Percentiles rank a stretch among this genome's conserved stretches.
These are phyloP conservation scores for Zaprionus inermis DNA, from an alignment of 1,140 invertebrate genomes.

Conservation along the genomic window DNA sequence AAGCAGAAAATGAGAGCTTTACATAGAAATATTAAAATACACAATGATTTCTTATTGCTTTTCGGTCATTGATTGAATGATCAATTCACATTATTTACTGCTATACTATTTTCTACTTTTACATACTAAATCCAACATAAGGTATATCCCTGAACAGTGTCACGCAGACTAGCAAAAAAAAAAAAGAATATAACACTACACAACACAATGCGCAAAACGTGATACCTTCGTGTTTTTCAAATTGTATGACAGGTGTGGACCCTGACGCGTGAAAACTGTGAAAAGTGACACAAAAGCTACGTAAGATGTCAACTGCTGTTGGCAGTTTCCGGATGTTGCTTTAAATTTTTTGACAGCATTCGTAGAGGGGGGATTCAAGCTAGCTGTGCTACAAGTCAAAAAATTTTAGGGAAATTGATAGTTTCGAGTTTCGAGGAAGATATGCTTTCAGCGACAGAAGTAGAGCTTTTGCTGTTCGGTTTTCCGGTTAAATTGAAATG, in stretches of 20 bases:
- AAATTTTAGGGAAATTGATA: background rate
- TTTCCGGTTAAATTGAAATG: too few relatives aligned
- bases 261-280: constrained; percentile 38
- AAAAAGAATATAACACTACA: background rate
- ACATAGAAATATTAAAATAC: too few relatives aligned
- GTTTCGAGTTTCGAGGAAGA: background rate
- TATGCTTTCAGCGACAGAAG: background rate
- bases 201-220: background rate
- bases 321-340: constrained; percentile 26
- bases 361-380: constrained; percentile 1
- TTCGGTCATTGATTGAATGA: too few relatives aligned
- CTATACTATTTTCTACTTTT: too few relatives aligned
- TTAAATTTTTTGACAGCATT: constrained; percentile 27
- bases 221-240: constrained; percentile 3
- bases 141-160: too few relatives aligned
- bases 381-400: background rate
- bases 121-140: too few relatives aligned
- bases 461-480: too few relatives aligned
- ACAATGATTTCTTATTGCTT: too few relatives aligned
- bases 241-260: constrained; percentile 24
- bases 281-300: constrained; percentile 62
- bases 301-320: constrained; percentile 69
- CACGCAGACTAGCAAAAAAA: background rate
- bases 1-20: too few relatives aligned
- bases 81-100: too few relatives aligned